Evolutionary conservation across 2,888 invertebrate species (phyloP), one percentile per base, ranked within the genome.

Genomic region (Autographa pulchrina): DNA sequence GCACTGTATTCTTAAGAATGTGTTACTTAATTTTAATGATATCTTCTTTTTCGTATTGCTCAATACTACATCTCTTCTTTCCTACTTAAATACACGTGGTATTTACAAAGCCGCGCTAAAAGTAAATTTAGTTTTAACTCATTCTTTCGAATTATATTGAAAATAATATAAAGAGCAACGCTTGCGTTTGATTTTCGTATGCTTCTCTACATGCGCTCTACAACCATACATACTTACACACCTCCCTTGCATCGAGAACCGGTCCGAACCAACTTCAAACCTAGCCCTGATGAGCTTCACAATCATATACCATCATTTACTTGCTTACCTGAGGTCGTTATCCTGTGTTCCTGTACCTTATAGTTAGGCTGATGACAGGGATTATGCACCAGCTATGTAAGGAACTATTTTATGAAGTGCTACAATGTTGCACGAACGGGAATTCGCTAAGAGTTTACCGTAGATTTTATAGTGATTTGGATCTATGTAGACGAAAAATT

Each of bases 251-350:
- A 31, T 16, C 8, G 20, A 8, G n/a, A 82, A 82, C 82, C 72
- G 82, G 82, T 82, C 80, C 56, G 59, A 72, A 66, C 75, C 66
- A 43, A 72, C 76, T 77, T 56, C 52, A 69, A 35, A 43, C 54
- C 66, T 74, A 74, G 70, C 63, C 43, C 13, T 68, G 76, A 80
- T 78, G 73, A 75, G 77, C 68, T 65, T 64, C 74, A 74, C 68
- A 63, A 67, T 48, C 63, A 72, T 71, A 68, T 74, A 67, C 75
- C 73, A 75, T 84, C 71, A 75, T 71, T 73, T 81, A 68, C 64
- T 64, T 43, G 60, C 66, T 70, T 32, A 63, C 25, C 62, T 60
- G 32, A 41, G 78, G 76, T 73, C 77, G 67, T 67, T 80, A 72
- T 69, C 74, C 78, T 68, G 32, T 58, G 20, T 52, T 52, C 48